Evolutionary conservation across 2,113 vertebrate genomes (phyloP).

Genomic region (Amblyornis subalaris): DNA sequence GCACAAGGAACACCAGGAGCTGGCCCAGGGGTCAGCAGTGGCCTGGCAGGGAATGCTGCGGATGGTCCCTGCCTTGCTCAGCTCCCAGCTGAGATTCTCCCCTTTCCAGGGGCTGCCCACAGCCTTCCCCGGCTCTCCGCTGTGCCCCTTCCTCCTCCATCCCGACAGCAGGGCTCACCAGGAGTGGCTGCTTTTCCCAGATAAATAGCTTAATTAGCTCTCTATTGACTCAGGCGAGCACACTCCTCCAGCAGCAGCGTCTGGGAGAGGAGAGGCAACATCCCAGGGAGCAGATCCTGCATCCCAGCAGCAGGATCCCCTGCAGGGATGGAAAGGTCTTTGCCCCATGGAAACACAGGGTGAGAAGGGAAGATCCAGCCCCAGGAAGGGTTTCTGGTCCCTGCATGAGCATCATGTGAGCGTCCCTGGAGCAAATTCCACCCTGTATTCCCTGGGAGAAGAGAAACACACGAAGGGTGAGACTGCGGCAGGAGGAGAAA

Average conservation of each 20-base stretch:
- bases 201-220: conserved; percentile 37
- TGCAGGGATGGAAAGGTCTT: background rate
- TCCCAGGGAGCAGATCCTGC: background rate
- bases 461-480: background rate
- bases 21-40: accelerated
- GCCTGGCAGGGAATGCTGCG: background rate
- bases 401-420: accelerated
- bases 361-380: background rate
- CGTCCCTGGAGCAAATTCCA: background rate
- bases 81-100: background rate
- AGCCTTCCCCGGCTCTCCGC: background rate
- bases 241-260: background rate
- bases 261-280: background rate
- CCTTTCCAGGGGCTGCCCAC: background rate
- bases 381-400: background rate
- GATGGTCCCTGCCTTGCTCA: background rate
- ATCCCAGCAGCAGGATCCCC: background rate
- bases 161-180: background rate
- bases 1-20: accelerated
- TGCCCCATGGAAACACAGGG: accelerated
- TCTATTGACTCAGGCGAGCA: background rate
- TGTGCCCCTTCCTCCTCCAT: background rate
- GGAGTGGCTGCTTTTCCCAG: background rate
- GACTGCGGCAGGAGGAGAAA: accelerated
- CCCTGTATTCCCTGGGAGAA: background rate